Percentiles rank a stretch among this genome's conserved stretches.
Evolutionary conservation across 2,888 invertebrate genomes (phyloP).

Genomic region (Digitonthophagus gazella): DNA sequence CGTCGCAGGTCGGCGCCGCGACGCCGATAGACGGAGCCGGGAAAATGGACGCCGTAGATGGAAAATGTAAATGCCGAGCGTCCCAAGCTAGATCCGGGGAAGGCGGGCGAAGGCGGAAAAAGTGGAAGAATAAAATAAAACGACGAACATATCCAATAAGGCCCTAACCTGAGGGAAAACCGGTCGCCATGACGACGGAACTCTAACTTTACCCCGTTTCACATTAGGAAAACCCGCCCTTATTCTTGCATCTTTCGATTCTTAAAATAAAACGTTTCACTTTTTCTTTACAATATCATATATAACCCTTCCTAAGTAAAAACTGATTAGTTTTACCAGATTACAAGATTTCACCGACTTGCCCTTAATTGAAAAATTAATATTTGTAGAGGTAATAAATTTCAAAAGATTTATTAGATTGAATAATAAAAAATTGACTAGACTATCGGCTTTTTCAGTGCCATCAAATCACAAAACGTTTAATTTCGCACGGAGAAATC

Average conservation of each 20-base stretch:
- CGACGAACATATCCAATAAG: slow-evolving; percentile 53
- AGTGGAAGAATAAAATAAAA: slow-evolving; percentile 50
- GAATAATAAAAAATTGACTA: too few species aligned
- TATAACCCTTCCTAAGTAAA: too few species aligned
- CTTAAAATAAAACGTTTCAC: too few species aligned
- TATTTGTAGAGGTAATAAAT: too few species aligned
- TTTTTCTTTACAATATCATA: too few species aligned
- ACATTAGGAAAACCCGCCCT: slow-evolving; percentile 38
- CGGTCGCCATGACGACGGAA: slow-evolving; percentile 47
- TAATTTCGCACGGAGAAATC: background rate
- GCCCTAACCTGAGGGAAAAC: slow-evolving; percentile 51
- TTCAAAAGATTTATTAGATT: too few species aligned
- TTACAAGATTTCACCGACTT: too few species aligned
- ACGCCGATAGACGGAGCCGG: slow-evolving; percentile 34
- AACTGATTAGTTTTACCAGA: background rate
- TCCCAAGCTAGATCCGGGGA: slow-evolving; percentile 19
- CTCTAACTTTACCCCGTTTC: slow-evolving; percentile 45
- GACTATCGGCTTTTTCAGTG: too few species aligned
- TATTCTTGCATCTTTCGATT: background rate
- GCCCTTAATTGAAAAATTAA: too few species aligned
- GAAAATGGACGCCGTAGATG: slow-evolving; percentile 48
- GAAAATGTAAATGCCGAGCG: slow-evolving; percentile 46
- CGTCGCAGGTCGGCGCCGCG: slow-evolving; percentile 2
- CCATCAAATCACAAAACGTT: background rate
- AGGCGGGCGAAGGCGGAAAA: slow-evolving; percentile 35